Evolutionary conservation across 2,888 invertebrate genomes (phyloP), one percentile per base, ranked within the genome.

Genomic region (Eupeodes latifasciatus): DNA sequence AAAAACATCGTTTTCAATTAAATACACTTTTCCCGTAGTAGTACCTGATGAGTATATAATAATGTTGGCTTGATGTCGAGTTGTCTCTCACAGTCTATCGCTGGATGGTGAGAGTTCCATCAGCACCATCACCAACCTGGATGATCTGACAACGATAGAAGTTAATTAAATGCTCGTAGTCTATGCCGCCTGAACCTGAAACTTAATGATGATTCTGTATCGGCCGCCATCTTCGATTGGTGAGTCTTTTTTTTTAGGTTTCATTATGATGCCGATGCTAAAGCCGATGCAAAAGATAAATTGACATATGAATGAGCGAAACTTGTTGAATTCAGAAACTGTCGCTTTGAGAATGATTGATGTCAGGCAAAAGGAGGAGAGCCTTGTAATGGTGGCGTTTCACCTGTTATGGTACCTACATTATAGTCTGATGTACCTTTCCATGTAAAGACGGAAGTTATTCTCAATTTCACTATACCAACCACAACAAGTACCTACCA

Each of bases 321-420:
- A 72, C 84, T 84, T 87, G 87, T 84, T 84, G 80, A 78, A 85
- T 67, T 74, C 40, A 77, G 74, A 87, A 59, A 57, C 72, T 83
- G 80, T 83, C 87, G 66, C 61, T 76, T 61, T 36, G 12, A 27
- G 77, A 84, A 81, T 87, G 87, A 87, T 84, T 87, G 83, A 87
- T 87, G 79, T 19, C 12, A 10, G 47, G 27, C n/a, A 12, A n/a
- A 59, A 53, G 69, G 34, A 53, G 69, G 67, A 82, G 79, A 44
- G 47, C 51, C 82, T 61, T 64, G 78, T 36, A 64, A 81, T 75
- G 71, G 75, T 83, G 76, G 79, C 72, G 76, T 77, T 87, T 83
- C 80, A 87, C 84, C 84, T 87, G 77, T 80, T 85, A 62, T 59
- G 14, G 55, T 11, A 19, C 19, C 9, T 19, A 19, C 55, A 62